Evolutionary conservation across 1,140 invertebrate genomes (phyloP).

Genomic region (Bombus waltoni): DNA sequence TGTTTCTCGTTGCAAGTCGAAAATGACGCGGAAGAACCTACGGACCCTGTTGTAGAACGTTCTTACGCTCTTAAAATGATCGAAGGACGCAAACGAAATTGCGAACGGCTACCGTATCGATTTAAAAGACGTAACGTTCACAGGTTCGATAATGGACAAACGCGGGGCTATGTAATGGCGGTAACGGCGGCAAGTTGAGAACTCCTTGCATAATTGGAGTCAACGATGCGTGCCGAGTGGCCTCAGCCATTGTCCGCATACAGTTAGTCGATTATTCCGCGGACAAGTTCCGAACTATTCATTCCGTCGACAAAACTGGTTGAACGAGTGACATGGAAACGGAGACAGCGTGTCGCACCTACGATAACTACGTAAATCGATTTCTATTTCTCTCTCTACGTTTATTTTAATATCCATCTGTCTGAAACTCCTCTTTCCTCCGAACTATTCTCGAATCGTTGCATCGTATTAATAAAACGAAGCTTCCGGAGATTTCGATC

Average conservation of each 20-base stretch:
- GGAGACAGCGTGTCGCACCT: slow-evolving; percentile 43
- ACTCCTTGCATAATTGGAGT: slow-evolving; percentile 75
- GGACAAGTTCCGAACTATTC: slow-evolving; percentile 67
- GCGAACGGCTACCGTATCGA: not conserved
- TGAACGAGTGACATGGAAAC: slow-evolving; percentile 46
- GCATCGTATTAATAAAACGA: too few species aligned
- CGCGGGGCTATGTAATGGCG: slow-evolving; percentile 23
- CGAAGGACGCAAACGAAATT: not conserved
- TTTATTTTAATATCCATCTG: not conserved
- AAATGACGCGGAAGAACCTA: too few species aligned
- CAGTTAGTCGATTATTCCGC: slow-evolving; percentile 75
- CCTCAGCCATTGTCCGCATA: slow-evolving; percentile 75
- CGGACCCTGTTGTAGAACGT: too few species aligned
- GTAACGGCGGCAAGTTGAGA: slow-evolving; percentile 68
- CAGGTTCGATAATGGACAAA: slow-evolving; percentile 4
- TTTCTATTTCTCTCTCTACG: not conserved
- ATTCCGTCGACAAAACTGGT: slow-evolving; percentile 59
- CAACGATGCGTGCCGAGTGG: slow-evolving; percentile 75
- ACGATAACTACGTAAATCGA: not conserved
- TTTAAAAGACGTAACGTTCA: not conserved
- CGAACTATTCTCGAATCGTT: too few species aligned
- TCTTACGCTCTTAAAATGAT: too few species aligned
- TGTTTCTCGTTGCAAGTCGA: too few species aligned
- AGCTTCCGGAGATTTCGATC: not conserved
- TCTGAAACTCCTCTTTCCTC: not conserved